A percentile compares a stretch with the other conserved stretches of the same genome.
Conservation (phyloP, 2,113 vertebrate species). For the Phalacrocorax carbo region DNA sequence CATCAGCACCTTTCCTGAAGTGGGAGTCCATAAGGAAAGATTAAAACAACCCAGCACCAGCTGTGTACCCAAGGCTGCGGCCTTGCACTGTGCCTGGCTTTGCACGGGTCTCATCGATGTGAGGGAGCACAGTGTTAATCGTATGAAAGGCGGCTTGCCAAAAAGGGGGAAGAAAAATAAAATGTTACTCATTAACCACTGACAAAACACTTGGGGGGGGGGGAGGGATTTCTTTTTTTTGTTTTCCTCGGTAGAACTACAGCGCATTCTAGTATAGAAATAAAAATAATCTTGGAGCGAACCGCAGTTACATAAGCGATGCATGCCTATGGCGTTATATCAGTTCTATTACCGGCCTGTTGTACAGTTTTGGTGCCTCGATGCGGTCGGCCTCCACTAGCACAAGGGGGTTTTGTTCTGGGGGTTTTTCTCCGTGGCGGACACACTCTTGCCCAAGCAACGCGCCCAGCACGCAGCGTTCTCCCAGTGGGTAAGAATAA, state of each 20-base stretch:
- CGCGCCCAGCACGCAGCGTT: background rate
- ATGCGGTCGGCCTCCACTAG: background rate
- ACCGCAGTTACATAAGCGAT: background rate
- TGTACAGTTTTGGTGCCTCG: background rate
- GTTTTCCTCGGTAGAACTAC: background rate
- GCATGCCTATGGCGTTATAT: background rate
- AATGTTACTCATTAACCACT: constrained; percentile 9
- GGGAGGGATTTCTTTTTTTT: background rate
- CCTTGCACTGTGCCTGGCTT: background rate
- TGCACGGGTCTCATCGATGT: background rate
- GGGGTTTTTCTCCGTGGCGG: background rate
- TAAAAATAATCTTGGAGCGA: background rate
- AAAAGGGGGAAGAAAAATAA: background rate
- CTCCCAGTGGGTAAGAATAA: background rate
- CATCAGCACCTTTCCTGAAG: background rate
- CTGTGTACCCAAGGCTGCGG: background rate
- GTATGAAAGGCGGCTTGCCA: background rate
- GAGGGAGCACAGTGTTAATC: background rate
- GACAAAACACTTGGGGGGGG: background rate
- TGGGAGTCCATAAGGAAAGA: background rate
- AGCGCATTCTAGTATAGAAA: background rate
- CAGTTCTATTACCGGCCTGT: background rate
- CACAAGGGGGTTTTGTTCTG: background rate
- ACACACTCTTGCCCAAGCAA: background rate
- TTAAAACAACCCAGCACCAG: background rate